Evolutionary conservation across 2,888 invertebrate species (phyloP), one percentile per base, ranked within the genome.

Genomic region (Falcaria lacertinaria): DNA sequence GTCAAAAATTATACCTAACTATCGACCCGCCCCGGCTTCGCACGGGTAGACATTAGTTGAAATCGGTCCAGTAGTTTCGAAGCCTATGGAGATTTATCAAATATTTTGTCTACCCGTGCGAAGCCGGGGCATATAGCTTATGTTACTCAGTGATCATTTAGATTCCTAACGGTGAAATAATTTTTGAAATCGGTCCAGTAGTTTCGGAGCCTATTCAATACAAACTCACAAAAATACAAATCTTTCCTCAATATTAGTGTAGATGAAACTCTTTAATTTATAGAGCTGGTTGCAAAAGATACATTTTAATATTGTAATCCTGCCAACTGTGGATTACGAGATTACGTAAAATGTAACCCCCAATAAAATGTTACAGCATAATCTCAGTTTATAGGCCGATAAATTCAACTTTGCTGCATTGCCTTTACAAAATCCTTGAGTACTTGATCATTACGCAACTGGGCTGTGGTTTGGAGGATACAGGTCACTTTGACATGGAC

Each of bases 331-430:
- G 53, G 54, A 60, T 60, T 59, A 61, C 57, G 60, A 60, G 63
- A 60, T 55, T 65, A 63, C 65, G 71, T 72, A 71, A 74, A 76
- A 69, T 62, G 72, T 68, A 65, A 70, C 68, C 69, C 58, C 62
- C 64, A 67, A 64, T 79, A 78, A 76, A 80, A 74, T 46, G 71
- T 74, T 65, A 75, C 69, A 54, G 69, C 68, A 69, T 78, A 76
- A 80, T 80, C 75, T 69, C 63, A 46, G 64, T 77, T 80, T 78
- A 80, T 60, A 60, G 64, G 66, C 48, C 52, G 66, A 73, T 80
- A 80, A 80, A 79, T 70, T 67, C 64, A 64, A 68, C 64, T 64
- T 64, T 54, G 57, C 59, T 66, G 75, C 73, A 80, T 72, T 68
- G 69, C 61, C 65, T 82, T 80, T 79, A 78, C 69, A 74, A 64